Evolutionary conservation across 2,888 invertebrate species (phyloP).

Genomic region (Acrobasis suavella): DNA sequence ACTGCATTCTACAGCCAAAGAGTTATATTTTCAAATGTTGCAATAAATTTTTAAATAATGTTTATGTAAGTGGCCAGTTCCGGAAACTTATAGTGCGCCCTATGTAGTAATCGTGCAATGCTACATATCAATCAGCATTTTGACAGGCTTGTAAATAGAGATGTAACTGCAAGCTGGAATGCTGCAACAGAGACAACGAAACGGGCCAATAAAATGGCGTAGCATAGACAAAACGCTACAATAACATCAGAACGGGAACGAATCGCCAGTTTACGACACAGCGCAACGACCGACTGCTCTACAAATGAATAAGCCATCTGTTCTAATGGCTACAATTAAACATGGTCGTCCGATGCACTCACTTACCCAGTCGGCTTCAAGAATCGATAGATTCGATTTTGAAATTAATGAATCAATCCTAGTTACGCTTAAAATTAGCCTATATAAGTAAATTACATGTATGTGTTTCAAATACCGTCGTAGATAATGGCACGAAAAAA

Average conservation of each 20-base stretch:
- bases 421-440: background rate
- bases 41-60: too few relatives aligned
- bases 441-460: too few relatives aligned
- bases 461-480: too few relatives aligned
- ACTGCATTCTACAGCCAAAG: too few relatives aligned
- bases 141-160: constrained; percentile 57
- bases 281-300: constrained; percentile 80
- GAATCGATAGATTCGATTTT: constrained; percentile 39
- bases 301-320: constrained; percentile 83
- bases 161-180: constrained; percentile 53
- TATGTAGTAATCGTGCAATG: background rate
- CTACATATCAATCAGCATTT: constrained; percentile 33
- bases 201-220: constrained; percentile 75
- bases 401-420: constrained; percentile 1
- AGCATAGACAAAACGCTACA: constrained; percentile 82
- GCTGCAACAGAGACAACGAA: constrained; percentile 73
- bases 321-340: constrained; percentile 81
- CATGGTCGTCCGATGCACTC: constrained; percentile 65
- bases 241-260: constrained; percentile 82
- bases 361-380: constrained; percentile 65
- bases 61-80: too few relatives aligned
- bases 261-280: constrained; percentile 81
- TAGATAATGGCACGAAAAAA: too few relatives aligned
- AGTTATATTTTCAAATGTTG: too few relatives aligned
- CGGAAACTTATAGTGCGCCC: too few relatives aligned